Conservation (phyloP, 2,888 invertebrate species). For the Pteria penguin region DNA sequence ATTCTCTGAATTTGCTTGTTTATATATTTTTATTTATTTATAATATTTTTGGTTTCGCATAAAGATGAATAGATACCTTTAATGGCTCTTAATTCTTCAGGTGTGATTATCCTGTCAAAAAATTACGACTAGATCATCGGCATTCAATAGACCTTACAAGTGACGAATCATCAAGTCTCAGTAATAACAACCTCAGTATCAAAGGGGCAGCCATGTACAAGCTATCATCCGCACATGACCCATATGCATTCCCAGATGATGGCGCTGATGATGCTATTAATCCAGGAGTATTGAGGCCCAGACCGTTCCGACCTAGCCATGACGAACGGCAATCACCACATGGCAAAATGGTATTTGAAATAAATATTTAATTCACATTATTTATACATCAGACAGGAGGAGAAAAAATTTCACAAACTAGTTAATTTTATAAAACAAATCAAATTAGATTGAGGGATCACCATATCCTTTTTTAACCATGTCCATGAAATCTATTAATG, state of each 20-base stretch:
- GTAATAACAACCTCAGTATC: conserved; percentile 49
- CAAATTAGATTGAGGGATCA: too few species aligned
- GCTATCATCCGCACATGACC: conserved; percentile 83
- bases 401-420: too few species aligned
- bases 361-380: too few species aligned
- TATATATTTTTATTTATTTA: too few species aligned
- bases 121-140: conserved; percentile 80
- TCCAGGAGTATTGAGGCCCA: conserved; percentile 61
- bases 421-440: too few species aligned
- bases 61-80: too few species aligned
- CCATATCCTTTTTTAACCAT: too few species aligned
- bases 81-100: too few species aligned
- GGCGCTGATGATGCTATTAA: conserved; percentile 79
- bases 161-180: conserved; percentile 28
- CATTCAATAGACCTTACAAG: conserved; percentile 5
- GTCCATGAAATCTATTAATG: too few species aligned
- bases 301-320: conserved; percentile 63
- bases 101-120: conserved; percentile 94
- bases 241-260: conserved; percentile 87
- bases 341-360: conserved; percentile 54
- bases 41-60: too few species aligned
- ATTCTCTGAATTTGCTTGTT: too few species aligned
- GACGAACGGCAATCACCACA: conserved; percentile 70
- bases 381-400: too few species aligned
- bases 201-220: conserved; percentile 59